These are phyloP conservation scores for Peromyscus aztecus DNA, from an alignment of 2,797 vertebrate species.

Conservation along the genomic window DNA sequence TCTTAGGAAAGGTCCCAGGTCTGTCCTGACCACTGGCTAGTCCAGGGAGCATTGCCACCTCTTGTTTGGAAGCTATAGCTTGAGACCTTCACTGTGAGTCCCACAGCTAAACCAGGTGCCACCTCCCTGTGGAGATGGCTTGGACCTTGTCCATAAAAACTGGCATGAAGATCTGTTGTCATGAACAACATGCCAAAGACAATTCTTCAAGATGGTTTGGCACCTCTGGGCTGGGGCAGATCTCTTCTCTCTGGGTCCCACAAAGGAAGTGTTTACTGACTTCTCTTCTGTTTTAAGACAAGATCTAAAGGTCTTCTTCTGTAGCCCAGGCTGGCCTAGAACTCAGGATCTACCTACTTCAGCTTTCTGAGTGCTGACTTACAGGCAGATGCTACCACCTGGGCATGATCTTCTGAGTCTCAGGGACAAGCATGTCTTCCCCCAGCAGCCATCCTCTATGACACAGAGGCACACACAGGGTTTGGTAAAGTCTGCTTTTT, in stretches of 20 bases:
- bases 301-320: not conserved
- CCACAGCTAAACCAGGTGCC: not conserved
- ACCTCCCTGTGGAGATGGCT: not conserved
- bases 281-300: not conserved
- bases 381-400: not conserved
- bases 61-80: too few relatives aligned
- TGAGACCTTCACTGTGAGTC: not conserved
- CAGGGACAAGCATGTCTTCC: rapidly evolving
- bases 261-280: not conserved
- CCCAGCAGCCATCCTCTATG: not conserved
- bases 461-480: not conserved
- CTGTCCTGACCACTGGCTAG: rapidly evolving
- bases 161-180: rapidly evolving
- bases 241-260: not conserved
- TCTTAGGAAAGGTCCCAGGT: not conserved
- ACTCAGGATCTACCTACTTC: not conserved
- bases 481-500: rapidly evolving
- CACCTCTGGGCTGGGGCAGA: not conserved
- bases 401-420: not conserved
- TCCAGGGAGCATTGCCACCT: rapidly evolving
- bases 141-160: not conserved
- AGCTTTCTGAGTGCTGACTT: not conserved
- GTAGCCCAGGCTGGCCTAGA: not conserved
- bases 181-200: not conserved
- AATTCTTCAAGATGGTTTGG: not conserved